These are phyloP conservation scores for Trissolcus basalis DNA, from an alignment of 1,140 invertebrate genomes.

Conservation along the genomic window DNA sequence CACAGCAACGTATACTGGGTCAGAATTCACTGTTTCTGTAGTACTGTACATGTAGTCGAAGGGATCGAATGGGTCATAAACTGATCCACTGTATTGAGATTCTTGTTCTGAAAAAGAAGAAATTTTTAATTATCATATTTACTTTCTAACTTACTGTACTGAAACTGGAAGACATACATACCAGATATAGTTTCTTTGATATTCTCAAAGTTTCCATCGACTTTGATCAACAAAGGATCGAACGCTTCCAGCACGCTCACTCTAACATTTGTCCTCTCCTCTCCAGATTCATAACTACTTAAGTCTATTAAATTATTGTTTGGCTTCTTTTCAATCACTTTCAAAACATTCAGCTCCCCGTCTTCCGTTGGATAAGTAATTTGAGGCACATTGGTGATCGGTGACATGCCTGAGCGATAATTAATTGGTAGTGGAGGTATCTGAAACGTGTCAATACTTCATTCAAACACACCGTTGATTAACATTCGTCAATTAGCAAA, in stretches of 20 bases:
- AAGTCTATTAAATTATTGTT: slow-evolving; percentile 79
- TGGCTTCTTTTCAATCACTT: slow-evolving; percentile 75
- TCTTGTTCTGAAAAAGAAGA: slow-evolving; percentile 65
- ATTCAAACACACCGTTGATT: background rate
- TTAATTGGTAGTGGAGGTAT: slow-evolving; percentile 74
- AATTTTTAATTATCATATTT: slow-evolving; percentile 2
- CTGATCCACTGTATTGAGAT: slow-evolving; percentile 81
- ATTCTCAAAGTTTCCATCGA: slow-evolving; percentile 65
- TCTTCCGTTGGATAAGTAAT: slow-evolving; percentile 64
- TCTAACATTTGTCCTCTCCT: slow-evolving; percentile 80
- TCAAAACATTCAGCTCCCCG: slow-evolving; percentile 72
- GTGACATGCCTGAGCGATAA: slow-evolving; percentile 66
- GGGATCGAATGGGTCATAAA: slow-evolving; percentile 91
- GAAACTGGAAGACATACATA: slow-evolving; percentile 39
- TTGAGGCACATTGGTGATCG: slow-evolving; percentile 57
- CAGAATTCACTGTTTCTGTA: slow-evolving; percentile 83
- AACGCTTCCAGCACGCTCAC: slow-evolving; percentile 90
- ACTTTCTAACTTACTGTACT: no score
- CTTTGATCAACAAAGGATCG: slow-evolving; percentile 84
- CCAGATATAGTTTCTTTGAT: slow-evolving; percentile 60
- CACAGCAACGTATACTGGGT: slow-evolving; percentile 86
- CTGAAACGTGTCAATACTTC: slow-evolving; percentile 48
- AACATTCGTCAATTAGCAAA: no score
- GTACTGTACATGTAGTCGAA: slow-evolving; percentile 89
- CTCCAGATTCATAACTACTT: slow-evolving; percentile 70